Base-by-base conservation (phyloP, 2,797 vertebrate species). In the Heteromormyrus szaboi region DNA sequence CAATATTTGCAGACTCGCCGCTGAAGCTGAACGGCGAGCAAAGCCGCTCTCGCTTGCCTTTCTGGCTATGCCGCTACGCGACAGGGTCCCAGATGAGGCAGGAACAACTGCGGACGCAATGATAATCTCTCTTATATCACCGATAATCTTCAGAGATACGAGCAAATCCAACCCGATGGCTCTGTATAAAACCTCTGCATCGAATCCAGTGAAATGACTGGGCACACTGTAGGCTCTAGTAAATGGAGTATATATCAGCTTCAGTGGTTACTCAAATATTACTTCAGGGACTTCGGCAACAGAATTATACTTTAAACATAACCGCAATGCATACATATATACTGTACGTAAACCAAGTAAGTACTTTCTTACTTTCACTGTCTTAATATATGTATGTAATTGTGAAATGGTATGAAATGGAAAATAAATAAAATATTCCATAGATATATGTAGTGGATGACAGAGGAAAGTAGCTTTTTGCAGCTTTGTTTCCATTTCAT, bases 241-340 rank as follows among this genome's bases (percentile, higher is more conserved):
- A 81, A 62, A 81, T 62, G 83, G 88, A n/a, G 81, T 86, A 85
- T 85, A 88, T 62, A 85, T 87, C 56, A 91, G 83, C 86, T 65
- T 87, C 88, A 84, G 50, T 68, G 54, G 88, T 54, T 89, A 90
- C 87, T 89, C n/a, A 59, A 83, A 89, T 90, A 46, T 62, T 37
- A 14, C 79, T 44, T 7, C 4, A 12, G 84, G 84, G 59, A 54
- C 29, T 88, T 19, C 9, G 6, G 41, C 44, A 29, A 65, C 25
- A 85, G 25, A 85, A 48, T 44, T 51, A 56, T 6, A 41, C 12
- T 29, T 85, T 29, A 3, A 50, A 85, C 48, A 53, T 25, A 86
- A 14, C 33, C 1, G 29, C 8, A 29, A 85, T 85, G 48, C 50
- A 53, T 17, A 14, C 48, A 19, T 86, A 29, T 19, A 33, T 37